Percentiles rank a stretch among this genome's conserved stretches.
These are phyloP conservation scores for Oxytorus armatus DNA, from an alignment of 2,888 invertebrate species.

Conservation along the genomic window DNA sequence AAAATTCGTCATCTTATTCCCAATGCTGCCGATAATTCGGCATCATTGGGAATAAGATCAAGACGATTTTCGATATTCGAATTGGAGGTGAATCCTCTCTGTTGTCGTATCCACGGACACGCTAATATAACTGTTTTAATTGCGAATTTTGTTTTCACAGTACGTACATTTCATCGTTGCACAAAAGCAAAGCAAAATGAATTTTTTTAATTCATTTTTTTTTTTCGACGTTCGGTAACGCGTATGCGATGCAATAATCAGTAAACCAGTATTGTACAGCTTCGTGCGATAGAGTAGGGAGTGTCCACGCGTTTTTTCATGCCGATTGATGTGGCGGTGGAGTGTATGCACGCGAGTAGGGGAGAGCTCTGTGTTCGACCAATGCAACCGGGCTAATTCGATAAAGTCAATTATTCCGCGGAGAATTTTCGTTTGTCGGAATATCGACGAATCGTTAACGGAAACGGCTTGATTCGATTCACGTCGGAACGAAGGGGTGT, in stretches of 20 bases:
- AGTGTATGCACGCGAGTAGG: neutral
- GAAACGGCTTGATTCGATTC: conserved; percentile 77
- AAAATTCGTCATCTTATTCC: too few species aligned
- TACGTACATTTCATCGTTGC: conserved; percentile 4
- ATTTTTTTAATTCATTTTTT: conserved; percentile 67
- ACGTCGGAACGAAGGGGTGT: conserved; percentile 47
- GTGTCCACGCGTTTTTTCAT: conserved; percentile 47
- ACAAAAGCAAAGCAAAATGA: conserved; percentile 4
- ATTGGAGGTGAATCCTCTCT: neutral
- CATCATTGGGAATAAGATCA: neutral
- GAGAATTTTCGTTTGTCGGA: conserved; percentile 78
- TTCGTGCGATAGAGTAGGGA: neutral
- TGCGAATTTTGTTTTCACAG: conserved; percentile 22
- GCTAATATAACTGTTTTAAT: conserved; percentile 22
- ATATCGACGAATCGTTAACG: conserved; percentile 79
- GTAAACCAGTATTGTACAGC: conserved; percentile 15
- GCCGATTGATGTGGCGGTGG: conserved; percentile 1
- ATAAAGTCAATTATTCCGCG: conserved; percentile 79
- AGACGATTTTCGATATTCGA: neutral
- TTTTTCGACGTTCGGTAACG: conserved; percentile 56
- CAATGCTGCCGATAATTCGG: too few species aligned
- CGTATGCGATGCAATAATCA: conserved; percentile 51
- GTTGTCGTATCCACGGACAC: conserved; percentile 10
- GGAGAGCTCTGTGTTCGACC: conserved; percentile 36
- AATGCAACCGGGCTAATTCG: conserved; percentile 75